Percentiles rank a stretch among this genome's conserved stretches.
These are phyloP conservation scores for Furnarius figulus DNA, from an alignment of 2,113 vertebrate species.

Conservation along the genomic window DNA sequence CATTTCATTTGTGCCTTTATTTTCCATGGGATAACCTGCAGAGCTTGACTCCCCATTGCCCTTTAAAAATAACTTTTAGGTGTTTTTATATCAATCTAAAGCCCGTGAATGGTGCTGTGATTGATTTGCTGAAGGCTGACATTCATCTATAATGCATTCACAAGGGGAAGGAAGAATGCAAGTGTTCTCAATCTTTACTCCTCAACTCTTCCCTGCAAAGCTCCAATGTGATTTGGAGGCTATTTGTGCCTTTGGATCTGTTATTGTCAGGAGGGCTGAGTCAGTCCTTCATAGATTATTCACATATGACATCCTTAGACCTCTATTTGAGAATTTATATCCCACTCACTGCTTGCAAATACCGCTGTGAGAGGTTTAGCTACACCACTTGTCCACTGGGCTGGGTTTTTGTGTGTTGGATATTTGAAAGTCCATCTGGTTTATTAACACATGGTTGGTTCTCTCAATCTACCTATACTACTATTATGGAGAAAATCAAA, in stretches of 20 bases:
- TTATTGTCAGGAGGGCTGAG: constrained; percentile 13
- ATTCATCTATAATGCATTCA: constrained; percentile 55
- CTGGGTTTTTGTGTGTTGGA: background rate
- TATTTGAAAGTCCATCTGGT: background rate
- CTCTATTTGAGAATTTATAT: constrained; percentile 32
- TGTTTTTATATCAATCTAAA: constrained; percentile 47
- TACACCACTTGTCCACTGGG: background rate
- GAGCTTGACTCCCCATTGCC: constrained; percentile 6
- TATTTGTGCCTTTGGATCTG: constrained; percentile 29
- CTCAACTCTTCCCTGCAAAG: background rate
- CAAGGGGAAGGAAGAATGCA: constrained; percentile 25
- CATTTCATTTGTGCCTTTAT: background rate
- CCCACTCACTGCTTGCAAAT: background rate
- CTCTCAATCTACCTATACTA: background rate
- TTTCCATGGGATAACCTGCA: background rate
- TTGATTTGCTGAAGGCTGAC: constrained; percentile 52
- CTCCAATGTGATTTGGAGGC: constrained; percentile 23
- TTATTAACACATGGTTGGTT: background rate
- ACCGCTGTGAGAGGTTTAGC: background rate
- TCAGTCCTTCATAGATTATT: constrained; percentile 45
- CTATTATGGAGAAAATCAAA: background rate
- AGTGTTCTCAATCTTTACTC: constrained; percentile 15
- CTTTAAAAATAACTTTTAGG: constrained; percentile 59
- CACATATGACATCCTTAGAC: constrained; percentile 33
- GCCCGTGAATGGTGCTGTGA: constrained; percentile 1